phyloP scores from a whole-genome alignment of 2,797 vertebrate species.

The Bradypodion pumilum region DNA sequence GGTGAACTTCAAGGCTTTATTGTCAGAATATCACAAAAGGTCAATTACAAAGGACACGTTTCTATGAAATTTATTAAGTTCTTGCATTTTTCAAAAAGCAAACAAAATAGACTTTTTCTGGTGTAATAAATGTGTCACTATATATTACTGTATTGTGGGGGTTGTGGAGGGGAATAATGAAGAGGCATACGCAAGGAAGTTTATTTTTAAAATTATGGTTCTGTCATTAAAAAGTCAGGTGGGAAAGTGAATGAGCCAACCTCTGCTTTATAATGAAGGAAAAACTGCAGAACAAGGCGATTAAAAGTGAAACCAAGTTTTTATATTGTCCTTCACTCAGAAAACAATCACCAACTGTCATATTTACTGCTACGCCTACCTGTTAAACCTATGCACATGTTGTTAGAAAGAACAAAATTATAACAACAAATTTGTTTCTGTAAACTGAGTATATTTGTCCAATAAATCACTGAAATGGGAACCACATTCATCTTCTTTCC shows the following conservation, averaged over 20 bases:
- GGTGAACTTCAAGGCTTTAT: slow-evolving; percentile 20
- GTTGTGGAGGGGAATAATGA: not conserved
- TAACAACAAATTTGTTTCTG: slow-evolving; percentile 57
- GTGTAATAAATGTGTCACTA: not conserved
- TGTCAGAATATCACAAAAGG: slow-evolving; percentile 11
- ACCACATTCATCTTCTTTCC: slow-evolving; percentile 61
- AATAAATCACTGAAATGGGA: slow-evolving; percentile 60
- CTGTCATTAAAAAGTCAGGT: slow-evolving; percentile 1
- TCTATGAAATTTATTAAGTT: slow-evolving; percentile 10
- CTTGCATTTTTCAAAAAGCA: slow-evolving; percentile 3
- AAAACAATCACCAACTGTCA: slow-evolving; percentile 44
- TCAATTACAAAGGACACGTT: slow-evolving; percentile 15
- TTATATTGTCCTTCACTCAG: slow-evolving; percentile 35
- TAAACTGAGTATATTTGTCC: slow-evolving; percentile 48
- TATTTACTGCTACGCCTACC: slow-evolving; percentile 51
- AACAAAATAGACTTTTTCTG: slow-evolving; percentile 12
- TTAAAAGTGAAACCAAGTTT: slow-evolving; percentile 40
- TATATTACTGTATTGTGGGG: not conserved
- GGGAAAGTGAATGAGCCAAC: not conserved
- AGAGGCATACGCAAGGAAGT: not conserved
- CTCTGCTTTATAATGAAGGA: not conserved
- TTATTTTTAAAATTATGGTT: slow-evolving; percentile 8
- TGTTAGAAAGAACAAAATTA: slow-evolving; percentile 60
- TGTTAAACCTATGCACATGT: slow-evolving; percentile 48
- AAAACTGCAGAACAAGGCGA: not conserved